A percentile compares a stretch with the other conserved stretches of the same genome.
Evolutionary conservation across 2,113 vertebrate species (phyloP).

Genomic region (Chunga burmeisteri): DNA sequence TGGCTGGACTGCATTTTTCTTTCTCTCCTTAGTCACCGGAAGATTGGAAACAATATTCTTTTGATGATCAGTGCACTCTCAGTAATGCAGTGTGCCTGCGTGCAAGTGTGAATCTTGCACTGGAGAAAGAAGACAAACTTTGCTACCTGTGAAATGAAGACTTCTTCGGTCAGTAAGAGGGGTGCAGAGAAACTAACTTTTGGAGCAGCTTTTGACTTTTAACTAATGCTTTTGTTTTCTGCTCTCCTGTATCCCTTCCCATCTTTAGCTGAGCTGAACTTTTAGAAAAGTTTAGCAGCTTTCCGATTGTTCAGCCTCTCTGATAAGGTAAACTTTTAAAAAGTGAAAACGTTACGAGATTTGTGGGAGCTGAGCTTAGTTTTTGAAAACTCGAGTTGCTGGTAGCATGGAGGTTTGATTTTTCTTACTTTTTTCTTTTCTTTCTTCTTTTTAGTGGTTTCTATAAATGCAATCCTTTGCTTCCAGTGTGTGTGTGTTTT

Average conservation of each 20-base stretch:
- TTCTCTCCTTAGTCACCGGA: neutral
- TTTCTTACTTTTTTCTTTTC: neutral
- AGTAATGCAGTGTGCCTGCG: conserved; percentile 21
- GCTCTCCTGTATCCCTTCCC: neutral
- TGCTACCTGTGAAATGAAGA: conserved; percentile 68
- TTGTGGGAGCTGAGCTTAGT: neutral
- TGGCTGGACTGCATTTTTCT: conserved; percentile 41
- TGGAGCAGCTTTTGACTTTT: neutral
- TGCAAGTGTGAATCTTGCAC: conserved; percentile 42
- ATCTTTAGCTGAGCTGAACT: neutral
- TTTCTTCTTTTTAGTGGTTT: neutral
- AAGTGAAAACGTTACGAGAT: neutral
- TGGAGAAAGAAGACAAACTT: conserved; percentile 70
- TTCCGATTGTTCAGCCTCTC: neutral
- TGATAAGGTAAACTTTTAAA: neutral
- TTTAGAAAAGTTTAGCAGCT: neutral
- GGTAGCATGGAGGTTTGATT: neutral
- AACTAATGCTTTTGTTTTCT: neutral
- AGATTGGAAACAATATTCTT: conserved; percentile 59
- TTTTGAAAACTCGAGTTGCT: neutral
- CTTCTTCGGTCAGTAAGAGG: conserved; percentile 73
- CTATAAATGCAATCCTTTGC: neutral
- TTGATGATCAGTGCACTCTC: conserved; percentile 19
- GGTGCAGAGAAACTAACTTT: conserved; percentile 48
- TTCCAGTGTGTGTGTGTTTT: conserved; percentile 16